Percentiles rank a stretch among this genome's conserved stretches.
Conservation (phyloP, 30 jellyfish, hydroid and myxozoan species). For the Catostylus mosaicus region DNA sequence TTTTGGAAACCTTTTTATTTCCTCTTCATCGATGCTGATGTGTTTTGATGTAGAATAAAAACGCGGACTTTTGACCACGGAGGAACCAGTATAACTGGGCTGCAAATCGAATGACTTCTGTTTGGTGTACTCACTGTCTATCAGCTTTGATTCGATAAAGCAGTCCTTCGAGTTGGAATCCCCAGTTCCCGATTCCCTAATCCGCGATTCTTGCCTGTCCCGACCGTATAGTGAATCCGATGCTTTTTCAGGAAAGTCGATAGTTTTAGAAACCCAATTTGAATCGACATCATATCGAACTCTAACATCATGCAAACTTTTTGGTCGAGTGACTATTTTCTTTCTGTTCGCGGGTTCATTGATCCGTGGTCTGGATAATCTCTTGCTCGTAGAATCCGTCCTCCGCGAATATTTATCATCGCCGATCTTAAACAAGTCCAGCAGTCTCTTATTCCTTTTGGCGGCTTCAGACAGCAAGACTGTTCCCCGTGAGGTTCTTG, state of each 20-base stretch:
- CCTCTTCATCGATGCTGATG: too few species aligned
- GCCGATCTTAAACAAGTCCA: not conserved
- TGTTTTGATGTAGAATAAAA: too few species aligned
- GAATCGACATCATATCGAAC: not conserved
- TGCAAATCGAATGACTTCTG: not conserved
- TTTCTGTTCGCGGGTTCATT: not conserved
- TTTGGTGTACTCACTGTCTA: not conserved
- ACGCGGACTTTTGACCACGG: too few species aligned
- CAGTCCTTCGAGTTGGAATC: not conserved
- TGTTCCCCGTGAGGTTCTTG: constrained; percentile 30
- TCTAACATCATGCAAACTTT: constrained; percentile 11
- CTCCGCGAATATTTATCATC: not conserved
- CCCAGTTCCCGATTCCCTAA: not conserved
- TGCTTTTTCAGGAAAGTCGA: not conserved
- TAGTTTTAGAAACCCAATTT: not conserved
- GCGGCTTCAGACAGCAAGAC: constrained; percentile 64
- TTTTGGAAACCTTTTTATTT: too few species aligned
- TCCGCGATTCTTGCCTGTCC: not conserved
- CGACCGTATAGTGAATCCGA: not conserved
- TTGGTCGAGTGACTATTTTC: not conserved
- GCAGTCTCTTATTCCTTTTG: constrained; percentile 40
- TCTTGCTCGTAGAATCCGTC: not conserved
- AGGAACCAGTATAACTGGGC: too few species aligned
- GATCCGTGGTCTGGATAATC: not conserved
- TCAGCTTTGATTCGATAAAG: not conserved